phyloP scores from a whole-genome alignment of 1,140 invertebrate genomes.

The Lasaia peninsularis region DNA sequence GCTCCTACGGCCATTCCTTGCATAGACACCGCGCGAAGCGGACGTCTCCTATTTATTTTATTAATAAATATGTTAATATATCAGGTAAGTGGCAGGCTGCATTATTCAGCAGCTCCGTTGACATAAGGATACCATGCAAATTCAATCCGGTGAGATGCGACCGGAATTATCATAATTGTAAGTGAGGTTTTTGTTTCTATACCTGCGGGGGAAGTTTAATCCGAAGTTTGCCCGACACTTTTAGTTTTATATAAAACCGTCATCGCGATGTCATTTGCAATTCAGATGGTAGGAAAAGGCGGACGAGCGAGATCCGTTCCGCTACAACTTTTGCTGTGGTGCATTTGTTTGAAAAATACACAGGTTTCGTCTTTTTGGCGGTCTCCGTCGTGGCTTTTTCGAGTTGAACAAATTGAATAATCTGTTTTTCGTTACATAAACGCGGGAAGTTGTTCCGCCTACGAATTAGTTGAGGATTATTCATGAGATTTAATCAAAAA shows the following conservation, averaged over 20 bases:
- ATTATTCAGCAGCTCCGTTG: constrained; percentile 73
- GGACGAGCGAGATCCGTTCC: constrained; percentile 45
- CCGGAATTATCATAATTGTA: constrained; percentile 73
- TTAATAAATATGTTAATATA: constrained; percentile 76
- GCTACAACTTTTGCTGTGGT: constrained; percentile 50
- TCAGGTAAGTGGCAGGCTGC: constrained; percentile 67
- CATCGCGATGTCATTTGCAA: constrained; percentile 69
- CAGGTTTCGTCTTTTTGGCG: constrained; percentile 47
- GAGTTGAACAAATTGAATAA: constrained; percentile 56
- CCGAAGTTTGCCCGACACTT: constrained; percentile 70
- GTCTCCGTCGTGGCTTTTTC: constrained; percentile 40
- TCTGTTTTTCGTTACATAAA: constrained; percentile 41
- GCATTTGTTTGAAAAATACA: constrained; percentile 68
- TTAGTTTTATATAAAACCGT: constrained; percentile 70
- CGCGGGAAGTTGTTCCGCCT: constrained; percentile 28
- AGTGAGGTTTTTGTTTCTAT: constrained; percentile 74
- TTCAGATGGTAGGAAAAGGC: constrained; percentile 69
- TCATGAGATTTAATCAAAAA: neutral
- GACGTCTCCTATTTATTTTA: constrained; percentile 73
- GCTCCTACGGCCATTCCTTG: constrained; percentile 27
- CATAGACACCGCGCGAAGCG: constrained; percentile 34
- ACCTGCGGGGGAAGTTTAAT: constrained; percentile 70
- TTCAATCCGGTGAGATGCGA: constrained; percentile 67
- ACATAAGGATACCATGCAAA: constrained; percentile 74
- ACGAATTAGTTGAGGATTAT: constrained; percentile 24